These are phyloP conservation scores for Graphium colonna DNA, from an alignment of 2,888 invertebrate species.

Conservation along the genomic window DNA sequence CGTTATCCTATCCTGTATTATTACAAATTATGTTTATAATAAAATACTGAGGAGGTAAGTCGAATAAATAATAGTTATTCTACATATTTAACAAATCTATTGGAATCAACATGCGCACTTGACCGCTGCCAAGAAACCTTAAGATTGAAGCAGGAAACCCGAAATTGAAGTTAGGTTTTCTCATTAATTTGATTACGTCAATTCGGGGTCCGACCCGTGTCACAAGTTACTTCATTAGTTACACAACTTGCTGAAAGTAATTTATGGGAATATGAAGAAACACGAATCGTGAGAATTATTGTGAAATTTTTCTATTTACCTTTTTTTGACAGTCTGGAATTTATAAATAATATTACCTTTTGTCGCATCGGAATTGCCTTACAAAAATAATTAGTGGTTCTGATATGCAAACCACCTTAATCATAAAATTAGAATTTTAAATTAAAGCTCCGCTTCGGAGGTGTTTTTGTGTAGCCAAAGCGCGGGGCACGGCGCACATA, in stretches of 20 bases:
- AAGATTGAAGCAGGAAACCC: constrained; percentile 74
- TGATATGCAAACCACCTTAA: constrained; percentile 67
- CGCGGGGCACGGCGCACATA: constrained; percentile 55
- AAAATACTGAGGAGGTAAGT: too few relatives aligned
- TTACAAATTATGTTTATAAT: too few relatives aligned
- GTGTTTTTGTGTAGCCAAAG: constrained; percentile 61
- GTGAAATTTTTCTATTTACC: constrained; percentile 36
- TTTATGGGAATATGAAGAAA: constrained; percentile 70
- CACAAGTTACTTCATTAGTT: constrained; percentile 80
- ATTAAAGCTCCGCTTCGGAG: constrained; percentile 66
- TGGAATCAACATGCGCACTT: constrained; percentile 49
- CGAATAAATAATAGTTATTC: too few relatives aligned
- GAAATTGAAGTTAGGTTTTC: constrained; percentile 78
- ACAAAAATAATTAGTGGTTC: constrained; percentile 43
- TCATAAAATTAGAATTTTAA: constrained; percentile 77
- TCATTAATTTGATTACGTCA: constrained; percentile 80
- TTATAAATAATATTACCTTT: constrained; percentile 10
- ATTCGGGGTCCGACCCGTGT: constrained; percentile 76
- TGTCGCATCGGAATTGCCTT: constrained; percentile 21
- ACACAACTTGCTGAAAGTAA: constrained; percentile 75
- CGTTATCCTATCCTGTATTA: too few relatives aligned
- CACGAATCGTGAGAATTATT: constrained; percentile 66
- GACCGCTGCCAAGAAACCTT: constrained; percentile 71
- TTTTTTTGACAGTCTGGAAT: constrained; percentile 24
- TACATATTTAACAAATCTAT: constrained; percentile 6